A percentile compares a stretch with the other conserved stretches of the same genome.
These are phyloP conservation scores for Machimus atricapillus DNA, from an alignment of 2,888 invertebrate genomes.

Conservation along the genomic window DNA sequence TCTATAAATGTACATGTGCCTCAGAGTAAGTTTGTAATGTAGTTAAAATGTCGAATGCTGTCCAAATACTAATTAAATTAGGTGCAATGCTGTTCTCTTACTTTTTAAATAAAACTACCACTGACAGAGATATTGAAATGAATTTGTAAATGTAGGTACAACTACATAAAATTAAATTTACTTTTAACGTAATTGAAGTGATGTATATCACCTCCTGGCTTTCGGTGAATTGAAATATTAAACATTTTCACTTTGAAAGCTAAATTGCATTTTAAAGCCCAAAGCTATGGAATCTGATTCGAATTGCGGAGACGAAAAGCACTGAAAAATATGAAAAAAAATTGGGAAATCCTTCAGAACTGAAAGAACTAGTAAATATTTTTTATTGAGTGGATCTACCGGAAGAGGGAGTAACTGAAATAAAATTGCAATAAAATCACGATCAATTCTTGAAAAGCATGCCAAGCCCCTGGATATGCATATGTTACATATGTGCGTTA, in stretches of 20 bases:
- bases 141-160: neutral
- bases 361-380: neutral
- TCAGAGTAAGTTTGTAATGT: neutral
- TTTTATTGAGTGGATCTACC: neutral
- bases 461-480: neutral
- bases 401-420: neutral
- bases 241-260: neutral
- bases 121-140: neutral
- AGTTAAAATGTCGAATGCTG: neutral
- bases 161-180: neutral
- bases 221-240: neutral
- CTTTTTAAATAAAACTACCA: neutral
- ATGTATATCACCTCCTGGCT: neutral
- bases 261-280: neutral
- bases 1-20: neutral
- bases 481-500: neutral
- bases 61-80: neutral
- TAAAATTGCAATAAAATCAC: neutral
- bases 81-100: neutral
- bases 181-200: neutral
- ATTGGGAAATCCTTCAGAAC: neutral
- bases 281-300: neutral
- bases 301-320: neutral
- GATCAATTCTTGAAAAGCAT: neutral
- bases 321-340: neutral